These are phyloP conservation scores for Rafetus swinhoei DNA, from an alignment of 2,113 vertebrate genomes.

Conservation along the genomic window DNA sequence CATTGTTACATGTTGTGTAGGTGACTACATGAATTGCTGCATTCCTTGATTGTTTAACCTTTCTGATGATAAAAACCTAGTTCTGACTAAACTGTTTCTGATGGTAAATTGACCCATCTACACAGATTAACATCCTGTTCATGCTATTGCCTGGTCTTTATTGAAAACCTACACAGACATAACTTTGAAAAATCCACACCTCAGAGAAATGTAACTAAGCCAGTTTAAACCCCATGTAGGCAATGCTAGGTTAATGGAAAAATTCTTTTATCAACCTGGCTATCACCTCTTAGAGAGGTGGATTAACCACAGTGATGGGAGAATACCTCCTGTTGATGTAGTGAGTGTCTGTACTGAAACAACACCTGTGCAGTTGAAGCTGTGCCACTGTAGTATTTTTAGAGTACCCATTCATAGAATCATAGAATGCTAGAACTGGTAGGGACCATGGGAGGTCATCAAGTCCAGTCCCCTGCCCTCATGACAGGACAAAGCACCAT, in stretches of 20 bases:
- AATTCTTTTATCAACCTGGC: neutral
- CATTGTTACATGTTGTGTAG: too few relatives aligned
- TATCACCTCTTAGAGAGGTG: neutral
- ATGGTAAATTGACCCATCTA: neutral
- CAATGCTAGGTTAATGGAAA: neutral
- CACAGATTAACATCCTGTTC: neutral
- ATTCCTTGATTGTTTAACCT: neutral
- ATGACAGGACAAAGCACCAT: too few relatives aligned
- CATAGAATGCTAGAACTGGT: too few relatives aligned
- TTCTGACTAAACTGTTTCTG: neutral
- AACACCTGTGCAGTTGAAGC: neutral
- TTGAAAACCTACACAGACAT: neutral
- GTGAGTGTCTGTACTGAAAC: neutral
- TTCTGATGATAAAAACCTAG: neutral
- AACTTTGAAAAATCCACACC: neutral
- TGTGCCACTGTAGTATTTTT: neutral
- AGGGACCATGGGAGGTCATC: too few relatives aligned
- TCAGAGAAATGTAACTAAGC: neutral
- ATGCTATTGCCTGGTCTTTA: neutral
- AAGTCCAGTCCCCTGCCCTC: too few relatives aligned
- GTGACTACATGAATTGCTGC: neutral
- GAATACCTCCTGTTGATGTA: neutral
- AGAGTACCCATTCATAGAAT: too few relatives aligned
- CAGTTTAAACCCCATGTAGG: neutral
- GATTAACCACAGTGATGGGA: neutral